Base-by-base conservation (phyloP, 2,888 invertebrate species). In the Tribolium freemani region DNA sequence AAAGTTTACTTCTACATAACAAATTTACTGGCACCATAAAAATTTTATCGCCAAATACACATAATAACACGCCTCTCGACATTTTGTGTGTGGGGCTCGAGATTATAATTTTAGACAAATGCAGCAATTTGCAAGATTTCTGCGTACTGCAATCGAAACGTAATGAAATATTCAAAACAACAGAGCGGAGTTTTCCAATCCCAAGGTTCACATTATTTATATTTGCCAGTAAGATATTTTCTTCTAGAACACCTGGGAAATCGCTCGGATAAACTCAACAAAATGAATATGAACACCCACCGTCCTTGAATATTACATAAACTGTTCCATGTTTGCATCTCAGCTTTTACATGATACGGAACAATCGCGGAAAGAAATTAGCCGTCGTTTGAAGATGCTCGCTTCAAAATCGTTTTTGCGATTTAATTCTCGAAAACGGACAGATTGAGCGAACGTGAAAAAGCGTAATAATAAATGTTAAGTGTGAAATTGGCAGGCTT, bases 181-280 rank as follows among this genome's bases (percentile, higher is more conserved):
- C 71, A 71, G 66, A 56, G 70, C 71, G 56, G 53, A 53, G 60
- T 69, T 73, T 73, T 60, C 69, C 68, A 67, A 69, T 74, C 77
- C 75, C 77, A 26, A 45, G 75, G 54, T 74, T 73, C 75, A 75
- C 75, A 77, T 78, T 78, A 78, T 78, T 79, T 78, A 78, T 77
- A 78, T 77, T 78, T 75, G 71, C 72, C 60, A 72, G 75, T 66
- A 71, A 72, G 72, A 75, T 75, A 77, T 78, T 77, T 77, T 73
- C 77, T 73, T 74, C 48, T 66, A 68, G 73, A 77, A 76, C 79
- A 78, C 79, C 75, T 77, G 78, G 78, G 79, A 79, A 79, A 79
- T 78, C 76, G 76, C 70, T 53, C 63, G 68, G 72, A 77, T 77
- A 77, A 75, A 76, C 74, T 71, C 74, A 50, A 60, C 64, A 66